phyloP scores from a whole-genome alignment of 2,888 invertebrate genomes.

The Drosophila longiperda region DNA sequence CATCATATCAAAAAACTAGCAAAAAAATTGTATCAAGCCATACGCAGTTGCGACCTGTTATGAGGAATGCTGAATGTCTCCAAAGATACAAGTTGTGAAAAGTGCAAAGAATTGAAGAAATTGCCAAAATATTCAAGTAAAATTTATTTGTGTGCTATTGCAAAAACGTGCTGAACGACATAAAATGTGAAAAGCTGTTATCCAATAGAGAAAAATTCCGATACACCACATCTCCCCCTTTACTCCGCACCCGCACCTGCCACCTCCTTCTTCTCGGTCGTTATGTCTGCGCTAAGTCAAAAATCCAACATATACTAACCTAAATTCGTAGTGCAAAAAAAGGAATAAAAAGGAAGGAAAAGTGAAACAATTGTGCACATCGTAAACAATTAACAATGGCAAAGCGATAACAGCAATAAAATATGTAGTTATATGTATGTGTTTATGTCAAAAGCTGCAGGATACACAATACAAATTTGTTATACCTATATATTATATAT shows the following conservation, averaged over 20 bases:
- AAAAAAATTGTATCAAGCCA: constrained; percentile 11
- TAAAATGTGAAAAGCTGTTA: constrained; percentile 64
- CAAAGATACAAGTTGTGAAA: constrained; percentile 48
- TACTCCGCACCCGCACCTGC: constrained; percentile 44
- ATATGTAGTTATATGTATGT: constrained; percentile 42
- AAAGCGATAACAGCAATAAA: constrained; percentile 44
- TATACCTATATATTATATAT: constrained; percentile 33
- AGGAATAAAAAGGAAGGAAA: not conserved
- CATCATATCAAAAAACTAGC: constrained; percentile 3
- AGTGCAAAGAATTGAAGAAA: constrained; percentile 42
- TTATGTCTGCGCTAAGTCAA: constrained; percentile 48
- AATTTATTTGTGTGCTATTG: constrained; percentile 29
- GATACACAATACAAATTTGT: constrained; percentile 35
- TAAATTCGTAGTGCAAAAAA: constrained; percentile 45
- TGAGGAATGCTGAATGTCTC: constrained; percentile 38
- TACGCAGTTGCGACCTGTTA: constrained; percentile 28
- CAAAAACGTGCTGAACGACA: constrained; percentile 42
- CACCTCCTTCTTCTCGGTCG: constrained; percentile 48
- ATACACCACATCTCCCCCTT: constrained; percentile 50
- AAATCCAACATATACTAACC: constrained; percentile 51
- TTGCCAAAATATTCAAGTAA: constrained; percentile 25
- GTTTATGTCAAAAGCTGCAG: constrained; percentile 51
- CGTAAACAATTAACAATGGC: constrained; percentile 41
- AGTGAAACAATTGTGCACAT: constrained; percentile 24
- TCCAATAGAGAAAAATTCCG: constrained; percentile 78